These are phyloP conservation scores for Chorisops tibialis DNA, from an alignment of 2,888 invertebrate species.

Conservation along the genomic window DNA sequence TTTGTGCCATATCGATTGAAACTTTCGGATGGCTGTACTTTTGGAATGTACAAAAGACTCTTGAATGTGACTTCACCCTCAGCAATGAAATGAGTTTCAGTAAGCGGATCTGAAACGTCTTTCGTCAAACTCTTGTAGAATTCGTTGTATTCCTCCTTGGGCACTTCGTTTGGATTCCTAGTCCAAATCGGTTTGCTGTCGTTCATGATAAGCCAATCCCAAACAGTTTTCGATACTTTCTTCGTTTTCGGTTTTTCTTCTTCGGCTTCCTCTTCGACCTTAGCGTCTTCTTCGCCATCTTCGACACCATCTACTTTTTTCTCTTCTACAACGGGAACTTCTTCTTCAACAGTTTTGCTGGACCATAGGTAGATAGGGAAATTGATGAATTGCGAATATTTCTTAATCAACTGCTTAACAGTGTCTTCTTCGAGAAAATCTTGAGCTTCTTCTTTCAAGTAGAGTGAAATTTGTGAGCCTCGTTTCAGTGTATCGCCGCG, in stretches of 20 bases:
- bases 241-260: slow-evolving; percentile 78
- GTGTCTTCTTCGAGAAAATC: slow-evolving; percentile 94
- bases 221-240: slow-evolving; percentile 88
- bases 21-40: slow-evolving; percentile 83
- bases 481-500: slow-evolving; percentile 87
- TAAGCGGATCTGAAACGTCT: slow-evolving; percentile 77
- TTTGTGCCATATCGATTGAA: slow-evolving; percentile 96
- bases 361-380: slow-evolving; percentile 97
- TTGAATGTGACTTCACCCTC: slow-evolving; percentile 99
- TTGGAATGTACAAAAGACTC: slow-evolving; percentile 90
- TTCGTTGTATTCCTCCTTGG: slow-evolving; percentile 84
- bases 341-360: slow-evolving; percentile 69
- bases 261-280: slow-evolving; percentile 68
- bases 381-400: slow-evolving; percentile 99
- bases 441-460: slow-evolving; percentile 94
- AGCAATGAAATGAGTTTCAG: slow-evolving; percentile 88
- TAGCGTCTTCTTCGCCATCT: slow-evolving; percentile 49
- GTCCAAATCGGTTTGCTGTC: slow-evolving; percentile 99
- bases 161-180: slow-evolving; percentile 79
- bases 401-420: slow-evolving; percentile 85
- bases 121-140: slow-evolving; percentile 96
- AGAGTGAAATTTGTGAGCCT: slow-evolving; percentile 81
- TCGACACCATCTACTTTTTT: slow-evolving; percentile 53
- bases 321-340: slow-evolving; percentile 64
- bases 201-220: slow-evolving; percentile 97